phyloP scores from a whole-genome alignment of 2,888 invertebrate species.

The Schrankia costaestrigalis region DNA sequence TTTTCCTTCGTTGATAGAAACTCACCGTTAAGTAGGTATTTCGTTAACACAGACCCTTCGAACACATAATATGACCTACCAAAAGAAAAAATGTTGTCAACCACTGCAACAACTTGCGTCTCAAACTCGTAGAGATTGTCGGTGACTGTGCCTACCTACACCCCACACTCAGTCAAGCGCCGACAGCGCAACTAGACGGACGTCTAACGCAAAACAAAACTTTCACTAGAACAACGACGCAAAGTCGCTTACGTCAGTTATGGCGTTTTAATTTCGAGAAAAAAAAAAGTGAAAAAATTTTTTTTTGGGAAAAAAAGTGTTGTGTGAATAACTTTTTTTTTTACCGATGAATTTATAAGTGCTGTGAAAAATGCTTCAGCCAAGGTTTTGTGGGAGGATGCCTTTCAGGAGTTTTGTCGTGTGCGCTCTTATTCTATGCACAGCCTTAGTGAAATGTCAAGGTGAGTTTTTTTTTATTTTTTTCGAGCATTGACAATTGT shows the following conservation, averaged over 20 bases:
- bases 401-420: conserved; percentile 43
- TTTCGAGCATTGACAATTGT: conserved; percentile 15
- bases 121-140: conserved; percentile 34
- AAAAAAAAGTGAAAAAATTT: conserved; percentile 12
- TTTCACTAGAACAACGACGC: conserved; percentile 35
- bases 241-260: conserved; percentile 26
- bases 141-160: conserved; percentile 42
- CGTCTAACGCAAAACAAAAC: conserved; percentile 25
- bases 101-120: conserved; percentile 27
- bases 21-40: too few relatives aligned
- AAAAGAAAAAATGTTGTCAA: conserved; percentile 20
- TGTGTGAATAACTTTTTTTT: conserved; percentile 41
- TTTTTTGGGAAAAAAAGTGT: conserved; percentile 40
- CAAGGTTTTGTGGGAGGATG: conserved; percentile 63
- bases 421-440: conserved; percentile 44
- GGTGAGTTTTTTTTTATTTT: conserved; percentile 48
- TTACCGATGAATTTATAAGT: conserved; percentile 45
- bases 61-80: not conserved
- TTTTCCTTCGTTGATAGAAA: too few relatives aligned
- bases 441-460: conserved; percentile 64
- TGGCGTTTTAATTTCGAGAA: conserved; percentile 29
- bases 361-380: conserved; percentile 64
- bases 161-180: conserved; percentile 55
- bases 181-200: conserved; percentile 45
- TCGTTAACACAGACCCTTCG: not conserved